Evolutionary conservation across 2,113 vertebrate species (phyloP).

Genomic region (Sorex araneus): DNA sequence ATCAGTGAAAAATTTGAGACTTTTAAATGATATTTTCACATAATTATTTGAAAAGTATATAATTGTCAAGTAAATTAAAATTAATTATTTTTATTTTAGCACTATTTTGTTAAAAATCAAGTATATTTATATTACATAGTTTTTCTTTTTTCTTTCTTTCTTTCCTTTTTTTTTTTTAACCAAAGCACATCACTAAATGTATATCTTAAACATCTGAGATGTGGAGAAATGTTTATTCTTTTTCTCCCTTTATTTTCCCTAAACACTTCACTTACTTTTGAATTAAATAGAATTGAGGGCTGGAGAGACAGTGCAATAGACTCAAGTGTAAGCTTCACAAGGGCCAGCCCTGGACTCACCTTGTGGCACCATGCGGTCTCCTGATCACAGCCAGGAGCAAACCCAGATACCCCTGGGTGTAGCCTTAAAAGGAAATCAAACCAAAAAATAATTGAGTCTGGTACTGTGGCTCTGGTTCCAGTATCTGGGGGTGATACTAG

Average conservation of each 20-base stretch:
- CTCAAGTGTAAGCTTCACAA: too few relatives aligned
- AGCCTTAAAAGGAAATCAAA: too few relatives aligned
- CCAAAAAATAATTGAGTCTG: too few relatives aligned
- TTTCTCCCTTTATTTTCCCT: neutral
- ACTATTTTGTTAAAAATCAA: neutral
- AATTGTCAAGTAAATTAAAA: neutral
- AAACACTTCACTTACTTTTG: neutral
- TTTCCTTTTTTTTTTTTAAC: too few relatives aligned
- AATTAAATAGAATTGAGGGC: neutral
- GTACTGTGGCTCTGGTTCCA: too few relatives aligned
- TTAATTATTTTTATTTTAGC: neutral
- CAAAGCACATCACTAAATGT: neutral
- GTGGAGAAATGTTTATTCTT: neutral
- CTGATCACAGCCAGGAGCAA: too few relatives aligned
- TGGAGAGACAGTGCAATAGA: too few relatives aligned
- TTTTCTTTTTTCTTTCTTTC: neutral
- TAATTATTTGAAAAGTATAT: neutral
- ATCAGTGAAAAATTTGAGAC: neutral
- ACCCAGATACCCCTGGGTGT: too few relatives aligned
- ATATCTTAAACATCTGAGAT: neutral
- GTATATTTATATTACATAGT: neutral
- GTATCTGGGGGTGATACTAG: too few relatives aligned
- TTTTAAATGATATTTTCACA: neutral
- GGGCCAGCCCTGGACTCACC: too few relatives aligned
- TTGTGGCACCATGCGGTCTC: too few relatives aligned